phyloP scores from a whole-genome alignment of 2,113 vertebrate species.

The Nasalis larvatus region DNA sequence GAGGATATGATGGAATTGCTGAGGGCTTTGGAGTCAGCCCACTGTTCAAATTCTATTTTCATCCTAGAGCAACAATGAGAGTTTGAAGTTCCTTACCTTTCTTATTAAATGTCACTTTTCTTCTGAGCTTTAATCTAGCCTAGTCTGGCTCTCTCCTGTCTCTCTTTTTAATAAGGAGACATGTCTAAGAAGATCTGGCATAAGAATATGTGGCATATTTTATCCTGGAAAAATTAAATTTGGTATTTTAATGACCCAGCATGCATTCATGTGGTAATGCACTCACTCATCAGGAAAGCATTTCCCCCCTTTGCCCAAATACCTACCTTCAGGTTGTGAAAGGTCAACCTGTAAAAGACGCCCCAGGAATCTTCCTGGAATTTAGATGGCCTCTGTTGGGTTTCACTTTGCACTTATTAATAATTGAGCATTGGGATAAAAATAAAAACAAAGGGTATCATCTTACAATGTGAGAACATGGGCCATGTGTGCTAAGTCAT shows the following conservation, averaged over 20 bases:
- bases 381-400: constrained; percentile 67
- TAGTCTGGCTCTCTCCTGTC: neutral
- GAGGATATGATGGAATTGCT: neutral
- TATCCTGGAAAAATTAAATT: neutral
- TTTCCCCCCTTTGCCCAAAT: neutral
- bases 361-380: constrained; percentile 53
- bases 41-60: neutral
- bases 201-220: neutral
- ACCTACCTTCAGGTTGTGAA: neutral
- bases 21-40: neutral
- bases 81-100: neutral
- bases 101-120: neutral
- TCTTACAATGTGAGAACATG: constrained; percentile 54
- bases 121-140: neutral
- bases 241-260: neutral
- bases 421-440: constrained; percentile 82
- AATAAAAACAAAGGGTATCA: constrained; percentile 79
- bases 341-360: constrained; percentile 42
- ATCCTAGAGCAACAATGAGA: neutral
- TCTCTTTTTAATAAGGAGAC: neutral
- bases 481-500: constrained; percentile 60
- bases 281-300: neutral
- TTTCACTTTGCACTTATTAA: constrained; percentile 81
- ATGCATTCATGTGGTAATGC: neutral
- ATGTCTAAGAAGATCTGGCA: neutral